Conservation (phyloP, 2,797 vertebrate genomes). For the Staurois parvus region DNA sequence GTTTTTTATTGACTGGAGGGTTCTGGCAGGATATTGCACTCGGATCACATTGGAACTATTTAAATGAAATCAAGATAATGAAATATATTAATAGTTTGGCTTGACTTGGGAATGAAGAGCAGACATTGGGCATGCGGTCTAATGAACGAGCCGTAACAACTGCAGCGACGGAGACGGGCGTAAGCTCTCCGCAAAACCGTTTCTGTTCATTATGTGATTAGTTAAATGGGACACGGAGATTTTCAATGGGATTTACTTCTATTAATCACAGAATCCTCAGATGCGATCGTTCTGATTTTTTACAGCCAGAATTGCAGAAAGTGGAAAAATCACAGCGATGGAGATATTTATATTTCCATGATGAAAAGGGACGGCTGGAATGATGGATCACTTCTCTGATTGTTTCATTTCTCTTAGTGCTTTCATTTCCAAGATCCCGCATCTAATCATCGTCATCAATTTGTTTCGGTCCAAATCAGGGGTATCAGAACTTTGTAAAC, state of each 20-base stretch:
- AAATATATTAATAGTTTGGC: conserved; percentile 7
- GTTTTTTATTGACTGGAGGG: neutral
- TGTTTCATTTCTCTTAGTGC: too few species aligned
- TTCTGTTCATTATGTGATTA: conserved; percentile 1
- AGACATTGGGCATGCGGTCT: neutral
- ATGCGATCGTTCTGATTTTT: too few species aligned
- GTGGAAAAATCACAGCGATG: too few species aligned
- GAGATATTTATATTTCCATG: too few species aligned
- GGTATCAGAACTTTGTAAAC: too few species aligned
- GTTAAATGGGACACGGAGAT: neutral
- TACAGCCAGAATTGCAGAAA: too few species aligned
- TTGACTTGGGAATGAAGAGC: neutral
- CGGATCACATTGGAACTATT: neutral
- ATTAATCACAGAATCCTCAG: too few species aligned
- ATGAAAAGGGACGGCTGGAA: too few species aligned
- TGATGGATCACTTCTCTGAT: too few species aligned
- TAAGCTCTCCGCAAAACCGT: neutral
- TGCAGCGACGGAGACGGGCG: neutral
- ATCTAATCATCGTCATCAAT: too few species aligned
- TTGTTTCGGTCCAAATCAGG: too few species aligned
- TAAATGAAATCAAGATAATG: neutral
- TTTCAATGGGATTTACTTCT: neutral
- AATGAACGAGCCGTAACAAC: neutral
- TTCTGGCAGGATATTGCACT: neutral
- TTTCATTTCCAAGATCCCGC: too few species aligned